Base-by-base conservation (phyloP, 2,797 vertebrate genomes). In the Helostoma temminkii region DNA sequence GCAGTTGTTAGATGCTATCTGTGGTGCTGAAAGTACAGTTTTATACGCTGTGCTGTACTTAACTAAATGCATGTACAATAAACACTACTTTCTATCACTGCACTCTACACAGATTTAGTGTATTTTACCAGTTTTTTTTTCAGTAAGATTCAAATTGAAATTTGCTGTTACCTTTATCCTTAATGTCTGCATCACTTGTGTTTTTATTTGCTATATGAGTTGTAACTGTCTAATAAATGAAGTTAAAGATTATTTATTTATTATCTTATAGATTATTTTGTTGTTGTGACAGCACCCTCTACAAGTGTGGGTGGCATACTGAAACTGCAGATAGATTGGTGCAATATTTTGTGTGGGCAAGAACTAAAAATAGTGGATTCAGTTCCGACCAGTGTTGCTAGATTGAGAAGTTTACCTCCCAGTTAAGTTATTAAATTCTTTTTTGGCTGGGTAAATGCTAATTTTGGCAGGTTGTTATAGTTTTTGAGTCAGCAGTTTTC, bases 11-110 rank as follows among this genome's bases (percentile, higher is more conserved):
- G 45, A 12, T 72, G 47, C 30, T 62, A 55, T 82, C 80, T 73
- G 76, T 65, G 72, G 59, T 67, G 56, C 55, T 66, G 41, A 47
- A 64, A 74, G 63, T 74, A 43, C 42, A 55, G 55, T 42, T 73
- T 74, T 66, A 71, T 26, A 39, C 50, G 32, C 54, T 19, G 59
- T 4, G 56, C 65, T 69, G 62, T 42, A 58, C 60, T 66, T 43
- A 53, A 42, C 28, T 49, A 54, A 67, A 78, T 57, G 43, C 57
- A 62, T 2, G 2, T 74, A 73, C 36, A 42, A 45, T 52, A 45
- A 62, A 68, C 53, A 53, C 46, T 32, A 37, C 26, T 30, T 25
- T 16, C 12, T n/a, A n/a, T n/a, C n/a, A n/a, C n/a, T n/a, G n/a
- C n/a, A 16, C n/a, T 37, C 32, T 7, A 19, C 41, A 66, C 30